Evolutionary conservation across 2,113 vertebrate genomes (phyloP), one percentile per base, ranked within the genome.

Genomic region (Macrotus californicus): DNA sequence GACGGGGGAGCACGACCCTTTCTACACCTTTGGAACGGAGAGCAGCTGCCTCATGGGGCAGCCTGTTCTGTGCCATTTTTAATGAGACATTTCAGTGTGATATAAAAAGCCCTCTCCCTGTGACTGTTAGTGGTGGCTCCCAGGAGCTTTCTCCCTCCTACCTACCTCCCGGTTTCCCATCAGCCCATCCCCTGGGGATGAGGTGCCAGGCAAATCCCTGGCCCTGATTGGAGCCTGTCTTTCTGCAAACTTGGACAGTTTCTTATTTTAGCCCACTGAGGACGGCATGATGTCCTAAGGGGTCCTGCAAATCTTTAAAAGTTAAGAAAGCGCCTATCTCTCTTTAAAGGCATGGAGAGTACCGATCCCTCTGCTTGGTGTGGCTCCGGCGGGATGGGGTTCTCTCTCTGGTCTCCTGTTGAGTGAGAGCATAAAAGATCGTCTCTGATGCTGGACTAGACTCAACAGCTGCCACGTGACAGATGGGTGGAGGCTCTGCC

Each of bases 381-480:
- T 39, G 89, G 46, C 7, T 18, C 5, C 3, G 5, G 61, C 6
- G 0, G 50, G 52, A 5, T 31, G 13, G 11, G 41, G 26, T 52
- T n/a, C 31, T 48, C 72, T 59, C 80, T 6, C 80, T 6, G 2
- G 26, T 19, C 41, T 52, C 59, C 39, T 29, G 6, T 5, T 15
- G 11, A n/a, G 41, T 0, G 0, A 34, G 34, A 14, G 16, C 36
- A 31, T 73, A 15, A 54, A 79, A 36, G 41, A 34, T 29, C 15
- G 9, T 48, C 72, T 84, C n/a, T 26, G 8, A 21, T 24, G 14
- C 15, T 39, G 26, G 61, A 34, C 52, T 15, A 5, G 19, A 39
- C 52, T 46, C 36, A 48, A 2, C n/a, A 7, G 46, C 8, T 59
- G 24, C 22, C 48, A 10, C 0, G 3, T 2, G n/a, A 54, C 0